These are phyloP conservation scores for Papilio elwesi DNA, from an alignment of 2,888 invertebrate species.

Conservation along the genomic window DNA sequence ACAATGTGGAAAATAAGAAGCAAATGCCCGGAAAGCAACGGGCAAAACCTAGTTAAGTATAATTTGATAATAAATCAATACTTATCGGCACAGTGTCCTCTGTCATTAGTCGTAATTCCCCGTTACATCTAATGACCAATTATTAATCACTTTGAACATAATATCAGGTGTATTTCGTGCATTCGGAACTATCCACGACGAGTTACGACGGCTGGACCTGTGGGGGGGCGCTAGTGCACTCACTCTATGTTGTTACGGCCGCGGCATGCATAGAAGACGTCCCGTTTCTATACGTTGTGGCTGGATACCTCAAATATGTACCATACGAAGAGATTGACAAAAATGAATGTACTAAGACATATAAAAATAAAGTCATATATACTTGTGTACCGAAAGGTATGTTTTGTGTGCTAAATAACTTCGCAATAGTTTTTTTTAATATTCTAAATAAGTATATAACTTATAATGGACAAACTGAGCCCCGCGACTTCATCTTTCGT, in stretches of 20 bases:
- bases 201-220: constrained; percentile 50
- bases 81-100: too few species aligned
- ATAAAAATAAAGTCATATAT: constrained; percentile 57
- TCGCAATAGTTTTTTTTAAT: too few species aligned
- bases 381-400: constrained; percentile 56
- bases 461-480: too few species aligned
- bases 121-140: background rate
- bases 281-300: constrained; percentile 49
- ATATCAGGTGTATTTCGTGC: constrained; percentile 8
- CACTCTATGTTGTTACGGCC: constrained; percentile 47
- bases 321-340: constrained; percentile 42
- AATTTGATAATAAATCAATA: too few species aligned
- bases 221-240: constrained; percentile 49
- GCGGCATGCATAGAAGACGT: constrained; percentile 55
- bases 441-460: too few species aligned
- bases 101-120: too few species aligned
- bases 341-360: constrained; percentile 52
- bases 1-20: too few species aligned
- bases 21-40: too few species aligned
- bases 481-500: too few species aligned
- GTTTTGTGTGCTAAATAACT: too few species aligned
- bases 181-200: constrained; percentile 1
- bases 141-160: background rate
- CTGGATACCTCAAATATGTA: constrained; percentile 56
- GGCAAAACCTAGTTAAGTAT: too few species aligned